A percentile compares a stretch with the other conserved stretches of the same genome.
Conservation (phyloP, 2,888 invertebrate genomes). For the Pasiphila rectangulata region DNA sequence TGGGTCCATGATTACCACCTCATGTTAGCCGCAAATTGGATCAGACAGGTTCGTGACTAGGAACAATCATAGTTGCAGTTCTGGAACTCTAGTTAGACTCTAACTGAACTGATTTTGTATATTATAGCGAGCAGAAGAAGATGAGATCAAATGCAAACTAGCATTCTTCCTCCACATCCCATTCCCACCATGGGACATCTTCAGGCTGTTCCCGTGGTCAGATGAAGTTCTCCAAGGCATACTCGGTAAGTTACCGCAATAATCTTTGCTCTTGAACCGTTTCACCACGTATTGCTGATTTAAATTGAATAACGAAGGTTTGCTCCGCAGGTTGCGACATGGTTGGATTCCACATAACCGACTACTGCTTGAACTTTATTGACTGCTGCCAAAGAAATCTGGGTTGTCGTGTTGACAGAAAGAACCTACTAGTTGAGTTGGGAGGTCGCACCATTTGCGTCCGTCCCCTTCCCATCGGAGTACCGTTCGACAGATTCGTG, state of each 20-base stretch:
- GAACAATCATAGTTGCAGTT: not conserved
- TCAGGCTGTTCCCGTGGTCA: slow-evolving; percentile 94
- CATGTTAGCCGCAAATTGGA: slow-evolving; percentile 95
- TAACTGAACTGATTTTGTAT: not conserved
- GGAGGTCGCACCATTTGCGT: slow-evolving; percentile 92
- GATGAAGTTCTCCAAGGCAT: slow-evolving; percentile 96
- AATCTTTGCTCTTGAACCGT: not conserved
- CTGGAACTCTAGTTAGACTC: too few relatives aligned
- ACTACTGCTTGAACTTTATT: slow-evolving; percentile 94
- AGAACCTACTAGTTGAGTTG: slow-evolving; percentile 91
- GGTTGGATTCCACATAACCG: slow-evolving; percentile 95
- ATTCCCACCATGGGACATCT: slow-evolving; percentile 96
- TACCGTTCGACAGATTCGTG: slow-evolving; percentile 93
- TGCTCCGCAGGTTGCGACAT: slow-evolving; percentile 88
- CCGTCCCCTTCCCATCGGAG: slow-evolving; percentile 92
- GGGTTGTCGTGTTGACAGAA: slow-evolving; percentile 93
- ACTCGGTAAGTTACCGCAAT: slow-evolving; percentile 79
- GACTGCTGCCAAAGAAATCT: slow-evolving; percentile 93
- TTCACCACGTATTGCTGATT: slow-evolving; percentile 5
- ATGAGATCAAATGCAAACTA: slow-evolving; percentile 87
- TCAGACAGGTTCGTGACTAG: slow-evolving; percentile 83
- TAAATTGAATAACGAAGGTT: slow-evolving; percentile 7
- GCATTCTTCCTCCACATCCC: slow-evolving; percentile 98
- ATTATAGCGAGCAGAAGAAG: slow-evolving; percentile 86
- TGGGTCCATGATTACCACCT: slow-evolving; percentile 98